phyloP scores from a whole-genome alignment of 2,113 vertebrate genomes.

The Rhinogobius similis region DNA sequence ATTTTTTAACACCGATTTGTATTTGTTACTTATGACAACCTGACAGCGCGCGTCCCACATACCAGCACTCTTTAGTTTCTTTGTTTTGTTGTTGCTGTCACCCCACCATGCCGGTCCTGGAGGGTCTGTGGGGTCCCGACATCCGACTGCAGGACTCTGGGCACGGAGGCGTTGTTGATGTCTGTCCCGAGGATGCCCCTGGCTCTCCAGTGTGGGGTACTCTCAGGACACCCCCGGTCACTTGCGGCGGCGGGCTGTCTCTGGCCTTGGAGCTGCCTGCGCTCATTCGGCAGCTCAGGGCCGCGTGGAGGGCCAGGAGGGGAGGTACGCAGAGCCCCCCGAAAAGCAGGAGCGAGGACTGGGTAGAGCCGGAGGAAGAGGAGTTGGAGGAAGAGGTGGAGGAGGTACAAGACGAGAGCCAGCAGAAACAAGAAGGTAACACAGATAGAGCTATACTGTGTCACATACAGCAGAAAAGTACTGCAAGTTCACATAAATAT shows the following conservation, averaged over 20 bases:
- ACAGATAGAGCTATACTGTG: neutral
- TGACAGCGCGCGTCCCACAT: slow-evolving; percentile 24
- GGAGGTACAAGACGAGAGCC: slow-evolving; percentile 26
- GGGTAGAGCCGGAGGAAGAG: slow-evolving; percentile 46
- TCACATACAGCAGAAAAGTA: neutral
- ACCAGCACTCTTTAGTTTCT: slow-evolving; percentile 15
- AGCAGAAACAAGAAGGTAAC: slow-evolving; percentile 58
- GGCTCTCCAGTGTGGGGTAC: slow-evolving; percentile 53
- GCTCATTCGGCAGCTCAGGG: slow-evolving; percentile 67
- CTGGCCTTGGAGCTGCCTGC: slow-evolving; percentile 64
- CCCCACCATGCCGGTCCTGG: slow-evolving; percentile 54
- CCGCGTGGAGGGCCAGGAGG: slow-evolving; percentile 60
- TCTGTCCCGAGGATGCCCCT: slow-evolving; percentile 55
- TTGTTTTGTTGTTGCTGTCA: neutral
- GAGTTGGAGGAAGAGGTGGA: slow-evolving; percentile 27
- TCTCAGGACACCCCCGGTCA: slow-evolving; percentile 57
- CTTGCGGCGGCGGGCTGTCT: slow-evolving; percentile 53
- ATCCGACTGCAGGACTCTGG: slow-evolving; percentile 44
- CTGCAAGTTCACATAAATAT: slow-evolving; percentile 23
- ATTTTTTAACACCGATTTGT: neutral
- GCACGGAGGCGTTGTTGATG: slow-evolving; percentile 43
- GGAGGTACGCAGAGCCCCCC: slow-evolving; percentile 36
- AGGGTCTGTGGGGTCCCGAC: slow-evolving; percentile 57
- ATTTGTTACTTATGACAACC: slow-evolving; percentile 31
- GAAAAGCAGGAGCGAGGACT: slow-evolving; percentile 33